Percentiles rank a stretch among this genome's conserved stretches.
Evolutionary conservation across 1,140 invertebrate species (phyloP).

Genomic region (Drosophila parvula): DNA sequence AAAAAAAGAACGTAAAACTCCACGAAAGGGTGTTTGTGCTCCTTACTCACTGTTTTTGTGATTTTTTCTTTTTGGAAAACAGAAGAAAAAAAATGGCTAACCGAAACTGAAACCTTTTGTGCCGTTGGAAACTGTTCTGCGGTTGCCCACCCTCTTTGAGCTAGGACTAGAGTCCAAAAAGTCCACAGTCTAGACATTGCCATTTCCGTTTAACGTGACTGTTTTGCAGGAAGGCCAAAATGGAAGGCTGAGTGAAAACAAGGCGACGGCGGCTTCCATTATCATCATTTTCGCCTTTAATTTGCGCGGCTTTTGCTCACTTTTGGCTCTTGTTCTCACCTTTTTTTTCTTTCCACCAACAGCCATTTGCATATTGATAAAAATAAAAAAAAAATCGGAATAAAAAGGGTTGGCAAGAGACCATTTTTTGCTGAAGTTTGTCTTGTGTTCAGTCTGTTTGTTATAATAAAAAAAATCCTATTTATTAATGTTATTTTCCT

Average conservation of each 20-base stretch:
- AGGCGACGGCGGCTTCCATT: slow-evolving; percentile 46
- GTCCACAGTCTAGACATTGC: slow-evolving; percentile 79
- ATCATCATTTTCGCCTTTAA: slow-evolving; percentile 57
- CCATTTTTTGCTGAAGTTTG: slow-evolving; percentile 9
- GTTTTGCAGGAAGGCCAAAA: slow-evolving; percentile 32
- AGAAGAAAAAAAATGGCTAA: slow-evolving; percentile 32
- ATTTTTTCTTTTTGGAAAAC: slow-evolving; percentile 36
- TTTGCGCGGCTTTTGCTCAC: slow-evolving; percentile 62
- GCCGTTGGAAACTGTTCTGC: slow-evolving; percentile 64
- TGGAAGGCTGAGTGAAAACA: slow-evolving; percentile 24
- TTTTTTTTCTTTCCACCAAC: slow-evolving; percentile 20
- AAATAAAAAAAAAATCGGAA: not conserved
- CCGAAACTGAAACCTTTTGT: slow-evolving; percentile 65
- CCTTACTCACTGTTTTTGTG: slow-evolving; percentile 17
- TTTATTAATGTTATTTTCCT: slow-evolving; percentile 37
- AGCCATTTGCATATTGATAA: slow-evolving; percentile 65
- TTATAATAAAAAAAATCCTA: slow-evolving; percentile 32
- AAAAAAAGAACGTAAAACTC: not conserved
- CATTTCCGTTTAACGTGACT: slow-evolving; percentile 81
- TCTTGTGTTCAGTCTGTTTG: slow-evolving; percentile 18
- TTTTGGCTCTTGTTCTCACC: slow-evolving; percentile 49
- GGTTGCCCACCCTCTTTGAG: slow-evolving; percentile 44
- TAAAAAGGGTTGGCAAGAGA: slow-evolving; percentile 12
- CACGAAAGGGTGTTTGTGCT: slow-evolving; percentile 9
- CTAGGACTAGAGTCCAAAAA: slow-evolving; percentile 39